phyloP scores from a whole-genome alignment of 2,888 invertebrate species.

The Sarcophaga caerulescens region DNA sequence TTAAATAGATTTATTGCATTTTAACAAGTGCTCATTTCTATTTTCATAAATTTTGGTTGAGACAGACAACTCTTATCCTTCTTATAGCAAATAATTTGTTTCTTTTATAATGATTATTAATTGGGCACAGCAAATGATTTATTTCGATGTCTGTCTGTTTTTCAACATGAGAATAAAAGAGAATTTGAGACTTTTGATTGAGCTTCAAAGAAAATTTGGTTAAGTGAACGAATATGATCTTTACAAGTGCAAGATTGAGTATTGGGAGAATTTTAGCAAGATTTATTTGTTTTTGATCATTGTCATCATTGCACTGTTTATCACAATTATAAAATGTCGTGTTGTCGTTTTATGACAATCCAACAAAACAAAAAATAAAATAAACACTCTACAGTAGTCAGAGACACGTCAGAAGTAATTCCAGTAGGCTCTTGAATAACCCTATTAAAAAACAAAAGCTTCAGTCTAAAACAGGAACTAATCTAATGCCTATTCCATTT shows the following conservation, averaged over 20 bases:
- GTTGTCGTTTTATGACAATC: slow-evolving; percentile 69
- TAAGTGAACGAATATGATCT: neutral
- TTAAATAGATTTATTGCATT: slow-evolving; percentile 23
- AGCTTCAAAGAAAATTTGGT: neutral
- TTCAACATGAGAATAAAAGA: slow-evolving; percentile 23
- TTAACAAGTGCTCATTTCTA: no score
- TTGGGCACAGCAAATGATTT: neutral
- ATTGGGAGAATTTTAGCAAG: slow-evolving; percentile 23
- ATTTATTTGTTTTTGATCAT: slow-evolving; percentile 59
- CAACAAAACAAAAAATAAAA: no score
- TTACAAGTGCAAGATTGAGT: neutral
- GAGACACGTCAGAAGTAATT: no score
- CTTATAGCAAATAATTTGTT: no score
- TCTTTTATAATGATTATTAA: no score
- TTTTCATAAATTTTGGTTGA: no score
- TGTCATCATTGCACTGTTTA: slow-evolving; percentile 57
- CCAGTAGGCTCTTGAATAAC: no score
- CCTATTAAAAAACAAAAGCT: no score
- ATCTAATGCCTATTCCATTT: no score
- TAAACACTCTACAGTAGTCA: no score
- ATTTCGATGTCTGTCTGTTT: neutral
- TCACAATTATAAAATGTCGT: slow-evolving; percentile 69
- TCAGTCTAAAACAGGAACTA: no score
- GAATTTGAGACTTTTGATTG: neutral
- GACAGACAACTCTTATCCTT: no score